These are phyloP conservation scores for Apaloderma vittatum DNA, from an alignment of 2,113 vertebrate species.

Conservation along the genomic window DNA sequence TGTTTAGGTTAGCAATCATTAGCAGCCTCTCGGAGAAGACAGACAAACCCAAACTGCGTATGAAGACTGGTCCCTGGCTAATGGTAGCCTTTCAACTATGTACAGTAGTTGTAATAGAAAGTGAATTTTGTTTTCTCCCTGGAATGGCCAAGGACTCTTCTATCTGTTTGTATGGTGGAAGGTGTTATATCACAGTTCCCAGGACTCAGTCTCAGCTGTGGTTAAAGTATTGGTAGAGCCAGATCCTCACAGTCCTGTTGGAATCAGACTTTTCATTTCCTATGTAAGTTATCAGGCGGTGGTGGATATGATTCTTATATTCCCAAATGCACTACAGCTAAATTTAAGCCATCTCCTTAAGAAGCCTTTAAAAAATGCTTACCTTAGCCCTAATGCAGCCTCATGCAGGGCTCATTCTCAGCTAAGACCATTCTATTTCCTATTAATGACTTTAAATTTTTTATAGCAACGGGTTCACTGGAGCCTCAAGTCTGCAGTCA, in stretches of 20 bases:
- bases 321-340: neutral
- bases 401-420: neutral
- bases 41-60: neutral
- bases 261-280: neutral
- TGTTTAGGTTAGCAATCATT: neutral
- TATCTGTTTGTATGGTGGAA: neutral
- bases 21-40: neutral
- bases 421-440: neutral
- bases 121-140: neutral
- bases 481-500: neutral
- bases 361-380: neutral
- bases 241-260: neutral
- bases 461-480: neutral
- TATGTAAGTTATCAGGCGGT: neutral
- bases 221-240: neutral
- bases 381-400: neutral
- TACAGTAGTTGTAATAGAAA: neutral
- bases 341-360: neutral
- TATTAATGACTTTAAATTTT: slow-evolving; percentile 6
- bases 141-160: neutral
- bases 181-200: neutral
- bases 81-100: neutral
- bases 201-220: neutral
- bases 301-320: neutral
- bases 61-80: neutral